A percentile compares a stretch with the other conserved stretches of the same genome.
phyloP scores from a whole-genome alignment of 2,113 vertebrate genomes.

The Cercocebus atys region DNA sequence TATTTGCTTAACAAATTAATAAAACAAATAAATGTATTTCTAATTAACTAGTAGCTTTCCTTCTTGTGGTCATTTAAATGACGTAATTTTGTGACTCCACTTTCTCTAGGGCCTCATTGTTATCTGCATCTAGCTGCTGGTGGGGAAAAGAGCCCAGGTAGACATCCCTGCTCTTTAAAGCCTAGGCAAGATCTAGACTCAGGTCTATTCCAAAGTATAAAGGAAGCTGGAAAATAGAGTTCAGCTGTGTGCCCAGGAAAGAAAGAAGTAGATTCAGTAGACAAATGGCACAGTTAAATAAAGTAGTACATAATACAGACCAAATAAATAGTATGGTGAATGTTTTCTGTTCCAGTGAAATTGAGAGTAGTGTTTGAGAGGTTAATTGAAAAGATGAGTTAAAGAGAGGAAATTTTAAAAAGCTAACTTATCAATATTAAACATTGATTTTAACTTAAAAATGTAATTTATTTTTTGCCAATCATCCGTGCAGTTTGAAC shows the following conservation, averaged over 20 bases:
- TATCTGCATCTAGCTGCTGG: neutral
- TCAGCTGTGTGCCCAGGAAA: neutral
- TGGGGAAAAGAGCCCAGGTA: neutral
- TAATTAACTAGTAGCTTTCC: neutral
- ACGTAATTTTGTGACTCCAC: neutral
- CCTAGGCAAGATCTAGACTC: neutral
- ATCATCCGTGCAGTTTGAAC: neutral
- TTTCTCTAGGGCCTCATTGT: neutral
- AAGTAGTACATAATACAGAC: neutral
- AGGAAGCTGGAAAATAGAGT: neutral
- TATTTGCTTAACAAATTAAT: neutral
- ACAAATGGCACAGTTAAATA: neutral
- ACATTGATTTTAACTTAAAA: constrained; percentile 17
- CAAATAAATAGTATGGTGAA: neutral
- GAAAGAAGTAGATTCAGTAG: neutral
- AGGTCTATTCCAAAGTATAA: neutral
- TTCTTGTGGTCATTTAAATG: neutral
- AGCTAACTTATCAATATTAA: neutral
- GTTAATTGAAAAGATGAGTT: neutral
- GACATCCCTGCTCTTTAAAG: neutral
- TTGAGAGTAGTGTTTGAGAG: neutral
- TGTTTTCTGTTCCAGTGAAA: neutral
- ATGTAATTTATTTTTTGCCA: neutral
- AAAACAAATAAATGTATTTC: neutral
- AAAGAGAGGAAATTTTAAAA: neutral